phyloP scores from a whole-genome alignment of 2,888 invertebrate genomes.

The Drosophila bunnanda region DNA sequence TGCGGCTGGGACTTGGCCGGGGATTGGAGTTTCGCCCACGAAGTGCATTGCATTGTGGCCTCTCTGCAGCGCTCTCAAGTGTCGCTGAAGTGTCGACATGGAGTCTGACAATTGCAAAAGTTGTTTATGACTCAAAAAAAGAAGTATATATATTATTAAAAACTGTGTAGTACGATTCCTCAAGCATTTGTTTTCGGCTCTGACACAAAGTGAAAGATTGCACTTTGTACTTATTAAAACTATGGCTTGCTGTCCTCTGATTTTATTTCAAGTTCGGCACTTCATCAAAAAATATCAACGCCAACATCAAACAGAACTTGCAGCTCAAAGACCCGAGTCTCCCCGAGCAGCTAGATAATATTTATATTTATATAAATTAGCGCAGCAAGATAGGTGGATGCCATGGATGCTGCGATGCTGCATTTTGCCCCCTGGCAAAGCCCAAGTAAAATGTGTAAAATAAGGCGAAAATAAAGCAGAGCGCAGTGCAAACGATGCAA shows the following conservation, averaged over 20 bases:
- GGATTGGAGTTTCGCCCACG: slow-evolving; percentile 58
- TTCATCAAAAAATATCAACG: slow-evolving; percentile 17
- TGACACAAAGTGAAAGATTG: slow-evolving; percentile 29
- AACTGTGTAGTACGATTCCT: slow-evolving; percentile 14
- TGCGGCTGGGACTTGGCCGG: slow-evolving; percentile 37
- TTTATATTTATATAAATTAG: slow-evolving; percentile 82
- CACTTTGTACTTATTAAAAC: slow-evolving; percentile 18
- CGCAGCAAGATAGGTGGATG: slow-evolving; percentile 49
- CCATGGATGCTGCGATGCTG: slow-evolving; percentile 26
- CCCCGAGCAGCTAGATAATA: slow-evolving; percentile 53
- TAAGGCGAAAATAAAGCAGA: slow-evolving; percentile 18
- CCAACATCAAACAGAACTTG: slow-evolving; percentile 53
- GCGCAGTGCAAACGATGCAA: slow-evolving; percentile 62
- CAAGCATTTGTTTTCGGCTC: slow-evolving; percentile 31
- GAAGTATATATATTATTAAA: neutral
- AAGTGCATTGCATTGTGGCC: slow-evolving; percentile 34
- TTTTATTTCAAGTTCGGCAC: slow-evolving; percentile 25
- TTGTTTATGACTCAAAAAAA: slow-evolving; percentile 36
- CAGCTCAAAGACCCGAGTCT: slow-evolving; percentile 18
- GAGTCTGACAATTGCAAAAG: slow-evolving; percentile 76
- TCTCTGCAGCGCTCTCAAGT: slow-evolving; percentile 23
- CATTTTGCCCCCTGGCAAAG: slow-evolving; percentile 44
- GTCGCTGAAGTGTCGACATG: slow-evolving; percentile 74
- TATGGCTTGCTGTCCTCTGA: slow-evolving; percentile 3
- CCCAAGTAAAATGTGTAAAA: slow-evolving; percentile 20